Percentiles rank a stretch among this genome's conserved stretches.
Conservation (phyloP, 2,797 vertebrate genomes). For the Chelonia mydas region DNA sequence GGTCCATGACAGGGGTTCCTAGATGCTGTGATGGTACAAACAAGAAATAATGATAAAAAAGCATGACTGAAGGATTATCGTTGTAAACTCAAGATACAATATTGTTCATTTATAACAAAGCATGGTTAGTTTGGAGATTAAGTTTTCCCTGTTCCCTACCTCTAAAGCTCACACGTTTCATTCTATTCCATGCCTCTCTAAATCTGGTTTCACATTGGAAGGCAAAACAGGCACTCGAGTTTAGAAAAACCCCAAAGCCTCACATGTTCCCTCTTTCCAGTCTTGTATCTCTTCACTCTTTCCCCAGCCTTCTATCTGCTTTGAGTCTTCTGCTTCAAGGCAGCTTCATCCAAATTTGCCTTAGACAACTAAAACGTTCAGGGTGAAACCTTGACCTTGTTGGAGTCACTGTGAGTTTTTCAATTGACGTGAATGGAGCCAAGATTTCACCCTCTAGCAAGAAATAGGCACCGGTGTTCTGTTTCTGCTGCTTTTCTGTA, state of each 20-base stretch:
- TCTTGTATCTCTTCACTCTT: conserved; percentile 39
- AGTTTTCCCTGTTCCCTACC: background rate
- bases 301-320: background rate
- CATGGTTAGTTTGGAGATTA: conserved; percentile 33
- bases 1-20: background rate
- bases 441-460: background rate
- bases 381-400: background rate
- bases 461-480: fast-evolving
- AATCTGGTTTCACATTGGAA: conserved; percentile 2
- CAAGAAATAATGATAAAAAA: background rate
- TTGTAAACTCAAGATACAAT: conserved; percentile 24
- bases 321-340: conserved; percentile 28
- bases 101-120: background rate
- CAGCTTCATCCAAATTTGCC: conserved; percentile 21
- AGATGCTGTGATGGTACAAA: background rate
- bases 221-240: conserved; percentile 25
- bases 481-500: background rate
- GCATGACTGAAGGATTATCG: background rate
- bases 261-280: conserved; percentile 6
- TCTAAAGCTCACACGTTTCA: background rate
- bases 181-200: conserved; percentile 29
- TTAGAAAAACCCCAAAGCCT: conserved; percentile 54
- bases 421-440: background rate
- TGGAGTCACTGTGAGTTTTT: background rate
- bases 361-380: background rate